phyloP scores from a whole-genome alignment of 37 sponge, comb jelly and placozoan genomes.

The Geodia barretti region DNA sequence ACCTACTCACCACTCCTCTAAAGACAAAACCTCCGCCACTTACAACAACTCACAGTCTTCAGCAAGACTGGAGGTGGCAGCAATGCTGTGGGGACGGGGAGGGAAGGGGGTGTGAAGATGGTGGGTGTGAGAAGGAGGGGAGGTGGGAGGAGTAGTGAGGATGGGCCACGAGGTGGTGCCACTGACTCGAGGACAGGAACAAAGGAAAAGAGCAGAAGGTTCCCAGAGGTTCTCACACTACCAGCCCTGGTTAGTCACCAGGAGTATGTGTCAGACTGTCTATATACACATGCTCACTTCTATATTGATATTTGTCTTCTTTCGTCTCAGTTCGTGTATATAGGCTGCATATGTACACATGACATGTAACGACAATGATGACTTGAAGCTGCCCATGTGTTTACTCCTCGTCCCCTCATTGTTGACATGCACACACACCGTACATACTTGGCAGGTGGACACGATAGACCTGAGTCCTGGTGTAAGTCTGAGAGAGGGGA shows the following conservation, averaged over 20 bases:
- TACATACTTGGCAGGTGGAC: slow-evolving; percentile 40
- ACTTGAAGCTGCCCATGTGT: too few species aligned
- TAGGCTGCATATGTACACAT: too few species aligned
- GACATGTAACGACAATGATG: too few species aligned
- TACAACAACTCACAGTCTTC: background rate
- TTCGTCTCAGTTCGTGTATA: too few species aligned
- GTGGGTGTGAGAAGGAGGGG: background rate
- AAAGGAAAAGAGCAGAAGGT: slow-evolving; percentile 8
- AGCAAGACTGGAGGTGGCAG: background rate
- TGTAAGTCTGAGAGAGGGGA: slow-evolving; percentile 42
- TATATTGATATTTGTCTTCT: too few species aligned
- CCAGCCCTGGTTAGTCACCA: slow-evolving; percentile 38
- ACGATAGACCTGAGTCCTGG: slow-evolving; percentile 62
- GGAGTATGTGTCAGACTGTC: too few species aligned
- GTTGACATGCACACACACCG: background rate
- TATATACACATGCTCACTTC: too few species aligned
- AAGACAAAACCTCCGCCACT: too few species aligned
- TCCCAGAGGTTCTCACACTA: slow-evolving; percentile 24
- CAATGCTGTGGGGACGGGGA: background rate
- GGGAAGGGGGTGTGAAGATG: background rate
- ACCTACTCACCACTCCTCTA: background rate
- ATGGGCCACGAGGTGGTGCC: background rate
- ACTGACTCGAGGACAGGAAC: background rate
- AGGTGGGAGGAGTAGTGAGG: background rate
- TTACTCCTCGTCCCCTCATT: too few species aligned